A percentile compares a stretch with the other conserved stretches of the same genome.
Conservation (phyloP, 2,113 vertebrate genomes). For the Pipa parva region DNA sequence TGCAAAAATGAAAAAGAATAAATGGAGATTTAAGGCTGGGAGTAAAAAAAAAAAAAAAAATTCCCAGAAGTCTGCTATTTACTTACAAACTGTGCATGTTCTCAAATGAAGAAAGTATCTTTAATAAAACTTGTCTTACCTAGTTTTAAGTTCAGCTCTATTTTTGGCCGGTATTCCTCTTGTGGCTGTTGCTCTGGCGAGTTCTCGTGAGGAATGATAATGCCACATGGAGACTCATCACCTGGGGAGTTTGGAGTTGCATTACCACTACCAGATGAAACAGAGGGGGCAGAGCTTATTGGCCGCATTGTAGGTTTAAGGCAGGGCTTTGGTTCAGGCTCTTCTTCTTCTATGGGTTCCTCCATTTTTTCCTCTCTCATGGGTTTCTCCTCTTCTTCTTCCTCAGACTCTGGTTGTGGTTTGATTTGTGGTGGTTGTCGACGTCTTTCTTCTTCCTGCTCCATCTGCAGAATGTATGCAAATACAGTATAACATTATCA, state of each 20-base stretch:
- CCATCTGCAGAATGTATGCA: too few species aligned
- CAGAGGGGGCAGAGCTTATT: conserved; percentile 89
- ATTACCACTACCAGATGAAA: conserved; percentile 90
- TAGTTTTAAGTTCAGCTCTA: conserved; percentile 93
- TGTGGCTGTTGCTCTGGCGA: conserved; percentile 87
- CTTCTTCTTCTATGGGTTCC: conserved; percentile 79
- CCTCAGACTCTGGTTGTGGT: conserved; percentile 80
- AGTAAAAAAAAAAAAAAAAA: too few species aligned
- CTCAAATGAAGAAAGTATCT: too few species aligned
- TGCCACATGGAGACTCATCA: conserved; percentile 93
- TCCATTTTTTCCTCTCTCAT: conserved; percentile 85
- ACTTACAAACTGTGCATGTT: too few species aligned
- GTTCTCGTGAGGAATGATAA: conserved; percentile 98
- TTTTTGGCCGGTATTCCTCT: conserved; percentile 91
- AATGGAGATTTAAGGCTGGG: too few species aligned
- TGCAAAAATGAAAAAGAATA: too few species aligned
- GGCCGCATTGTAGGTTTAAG: conserved; percentile 93
- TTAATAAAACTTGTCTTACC: conserved; percentile 74
- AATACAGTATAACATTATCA: too few species aligned
- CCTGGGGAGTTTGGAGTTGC: conserved; percentile 89
- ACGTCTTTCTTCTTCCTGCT: conserved; percentile 93
- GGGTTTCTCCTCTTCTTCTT: conserved; percentile 75
- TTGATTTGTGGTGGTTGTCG: conserved; percentile 85
- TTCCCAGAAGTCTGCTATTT: too few species aligned
- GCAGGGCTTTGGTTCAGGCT: conserved; percentile 80